Base-by-base conservation (phyloP, 2,888 invertebrate species). In the Zele albiditarsus region DNA sequence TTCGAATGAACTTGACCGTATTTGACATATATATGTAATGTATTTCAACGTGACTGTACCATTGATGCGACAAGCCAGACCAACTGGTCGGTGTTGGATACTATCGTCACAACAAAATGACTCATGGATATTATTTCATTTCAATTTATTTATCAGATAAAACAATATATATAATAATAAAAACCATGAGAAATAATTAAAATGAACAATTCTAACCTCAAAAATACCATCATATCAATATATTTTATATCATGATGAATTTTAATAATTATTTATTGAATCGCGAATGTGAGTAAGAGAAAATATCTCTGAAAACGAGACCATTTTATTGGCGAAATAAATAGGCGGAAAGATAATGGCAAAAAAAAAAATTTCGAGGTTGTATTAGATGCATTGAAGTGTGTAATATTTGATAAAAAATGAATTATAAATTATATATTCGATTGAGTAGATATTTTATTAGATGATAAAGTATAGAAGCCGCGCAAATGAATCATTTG, bases 41-140 rank as follows among this genome's bases (percentile, higher is more conserved):
- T 28, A 27, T 28, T 28, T 62, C 31, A 31, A 27, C 10, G n/a
- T 31, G 31, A 62, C 62, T 62, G 62, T 62, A 62, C 62, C n/a
- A 28, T 14, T 62, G 62, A 16, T 62, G 25, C 28, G 27, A 63
- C 38, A 20, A 20, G 10, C 31, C 63, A 31, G n/a, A 63, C 63
- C 33, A 63, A 63, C 63, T 33, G 33, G 63, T 53, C 53, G 53
- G 53, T 53, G 53, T 53, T 8, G 53, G 20, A 53, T 53, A 53
- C 53, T 53, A 53, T 53, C 53, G 53, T 53, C 53, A 53, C 53
- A 53, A 53, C 53, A 53, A 53, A 53, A 53, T 53, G 53, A 53
- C 53, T 53, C 53, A 53, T 53, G 53, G 20, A 53, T 53, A 53
- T 53, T 53, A 53, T 53, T 53, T 53, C 53, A 20, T 20, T 53